Conservation (phyloP, 2,888 invertebrate genomes). For the Charanyca ferruginea region DNA sequence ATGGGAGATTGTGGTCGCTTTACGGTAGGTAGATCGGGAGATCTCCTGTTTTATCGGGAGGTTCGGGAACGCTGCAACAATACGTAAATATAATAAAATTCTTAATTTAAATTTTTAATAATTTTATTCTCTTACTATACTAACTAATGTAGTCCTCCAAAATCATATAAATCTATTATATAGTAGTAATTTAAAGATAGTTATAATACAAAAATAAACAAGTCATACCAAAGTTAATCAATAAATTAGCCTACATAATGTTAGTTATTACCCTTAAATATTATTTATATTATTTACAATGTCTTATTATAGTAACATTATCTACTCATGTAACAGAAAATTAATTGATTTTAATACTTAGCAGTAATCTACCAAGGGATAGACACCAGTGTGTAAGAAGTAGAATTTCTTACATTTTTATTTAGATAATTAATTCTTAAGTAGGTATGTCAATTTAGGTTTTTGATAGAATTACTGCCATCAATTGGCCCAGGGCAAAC, state of each 20-base stretch:
- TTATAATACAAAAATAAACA: conserved; percentile 10
- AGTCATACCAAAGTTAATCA: conserved; percentile 17
- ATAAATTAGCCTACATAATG: conserved; percentile 44
- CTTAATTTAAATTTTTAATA: background rate
- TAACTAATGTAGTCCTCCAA: conserved; percentile 19
- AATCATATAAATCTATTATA: conserved; percentile 7
- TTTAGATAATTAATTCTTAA: conserved; percentile 8
- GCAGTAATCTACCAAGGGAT: too few relatives aligned
- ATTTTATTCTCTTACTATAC: conserved; percentile 21
- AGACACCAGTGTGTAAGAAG: too few relatives aligned
- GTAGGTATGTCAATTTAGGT: background rate
- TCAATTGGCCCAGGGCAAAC: background rate
- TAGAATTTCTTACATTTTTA: too few relatives aligned
- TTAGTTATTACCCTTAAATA: conserved; percentile 16
- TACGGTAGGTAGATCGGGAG: too few relatives aligned
- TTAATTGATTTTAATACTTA: conserved; percentile 14
- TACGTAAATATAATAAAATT: conserved; percentile 7
- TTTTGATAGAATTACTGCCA: background rate
- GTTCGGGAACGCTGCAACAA: too few relatives aligned
- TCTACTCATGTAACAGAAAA: too few relatives aligned
- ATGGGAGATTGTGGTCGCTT: too few relatives aligned
- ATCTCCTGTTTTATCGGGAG: too few relatives aligned
- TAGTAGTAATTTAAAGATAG: background rate
- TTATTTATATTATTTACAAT: conserved; percentile 44
- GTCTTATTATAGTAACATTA: too few relatives aligned